A percentile compares a stretch with the other conserved stretches of the same genome.
Evolutionary conservation across 2,113 vertebrate species (phyloP).

Genomic region (Semnornis frantzii): DNA sequence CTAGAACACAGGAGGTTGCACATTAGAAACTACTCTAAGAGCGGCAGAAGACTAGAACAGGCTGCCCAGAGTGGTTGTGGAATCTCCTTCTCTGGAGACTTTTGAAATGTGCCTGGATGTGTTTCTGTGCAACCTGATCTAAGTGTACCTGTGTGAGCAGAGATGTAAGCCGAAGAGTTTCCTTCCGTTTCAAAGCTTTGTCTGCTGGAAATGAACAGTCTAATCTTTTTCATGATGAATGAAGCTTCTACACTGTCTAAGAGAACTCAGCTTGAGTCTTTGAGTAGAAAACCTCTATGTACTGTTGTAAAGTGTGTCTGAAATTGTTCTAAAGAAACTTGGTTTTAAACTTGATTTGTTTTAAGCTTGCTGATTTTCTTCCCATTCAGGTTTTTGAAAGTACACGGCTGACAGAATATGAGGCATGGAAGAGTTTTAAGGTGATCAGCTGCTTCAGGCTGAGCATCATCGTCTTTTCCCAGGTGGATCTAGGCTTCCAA

Average conservation of each 20-base stretch:
- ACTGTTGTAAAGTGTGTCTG: not conserved
- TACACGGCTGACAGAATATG: slow-evolving; percentile 45
- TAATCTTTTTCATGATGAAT: not conserved
- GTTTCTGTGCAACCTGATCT: no score
- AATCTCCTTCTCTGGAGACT: no score
- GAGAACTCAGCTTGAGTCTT: not conserved
- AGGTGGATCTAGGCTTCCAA: slow-evolving; percentile 45
- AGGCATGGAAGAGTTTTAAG: slow-evolving; percentile 73
- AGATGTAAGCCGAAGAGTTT: not conserved
- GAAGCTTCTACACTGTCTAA: not conserved
- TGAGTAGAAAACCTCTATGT: not conserved
- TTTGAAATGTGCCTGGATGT: no score
- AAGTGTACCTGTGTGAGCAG: not conserved
- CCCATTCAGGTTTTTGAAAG: slow-evolving; percentile 56
- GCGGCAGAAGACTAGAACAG: no score
- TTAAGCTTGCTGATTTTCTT: slow-evolving; percentile 1
- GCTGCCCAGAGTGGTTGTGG: no score
- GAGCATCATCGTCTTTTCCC: slow-evolving; percentile 19
- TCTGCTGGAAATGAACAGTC: not conserved
- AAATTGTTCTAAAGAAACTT: not conserved
- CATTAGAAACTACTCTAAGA: no score
- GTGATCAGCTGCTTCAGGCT: slow-evolving; percentile 41
- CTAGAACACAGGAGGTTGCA: no score
- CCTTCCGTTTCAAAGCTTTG: not conserved
- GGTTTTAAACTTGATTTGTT: not conserved